Evolutionary conservation across 2,113 vertebrate species (phyloP).

Genomic region (Anolis carolinensis): DNA sequence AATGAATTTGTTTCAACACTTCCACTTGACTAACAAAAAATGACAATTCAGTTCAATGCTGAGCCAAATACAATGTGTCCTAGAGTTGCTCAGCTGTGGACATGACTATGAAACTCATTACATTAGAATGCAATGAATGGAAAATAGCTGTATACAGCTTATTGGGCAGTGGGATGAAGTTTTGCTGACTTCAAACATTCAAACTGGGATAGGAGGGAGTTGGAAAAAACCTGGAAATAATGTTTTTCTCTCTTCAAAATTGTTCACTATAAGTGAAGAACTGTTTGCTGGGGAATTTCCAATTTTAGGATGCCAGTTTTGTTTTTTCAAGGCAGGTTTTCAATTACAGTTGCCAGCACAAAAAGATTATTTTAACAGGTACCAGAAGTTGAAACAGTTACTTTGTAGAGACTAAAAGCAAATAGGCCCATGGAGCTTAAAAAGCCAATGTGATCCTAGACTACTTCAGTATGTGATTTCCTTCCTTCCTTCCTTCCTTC

Average conservation of each 20-base stretch:
- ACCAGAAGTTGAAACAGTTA: too few species aligned
- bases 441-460: background rate
- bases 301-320: background rate
- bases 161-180: background rate
- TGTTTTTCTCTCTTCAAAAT: background rate
- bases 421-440: too few species aligned
- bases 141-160: background rate
- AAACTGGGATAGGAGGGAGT: background rate
- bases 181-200: slow-evolving; percentile 12
- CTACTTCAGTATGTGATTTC: too few species aligned
- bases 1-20: slow-evolving; percentile 30
- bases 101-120: background rate
- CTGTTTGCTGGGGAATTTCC: background rate
- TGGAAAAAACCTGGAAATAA: background rate
- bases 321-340: background rate
- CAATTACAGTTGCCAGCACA: background rate
- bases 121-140: background rate
- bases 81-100: background rate
- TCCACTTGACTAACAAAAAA: slow-evolving; percentile 3
- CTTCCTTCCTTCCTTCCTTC: too few species aligned
- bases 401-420: too few species aligned
- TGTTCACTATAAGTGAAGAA: background rate
- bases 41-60: slow-evolving; percentile 4
- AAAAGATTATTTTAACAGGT: background rate
- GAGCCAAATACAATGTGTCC: background rate